Evolutionary conservation across 2,113 vertebrate genomes (phyloP).

Genomic region (Antechinus flavipes): DNA sequence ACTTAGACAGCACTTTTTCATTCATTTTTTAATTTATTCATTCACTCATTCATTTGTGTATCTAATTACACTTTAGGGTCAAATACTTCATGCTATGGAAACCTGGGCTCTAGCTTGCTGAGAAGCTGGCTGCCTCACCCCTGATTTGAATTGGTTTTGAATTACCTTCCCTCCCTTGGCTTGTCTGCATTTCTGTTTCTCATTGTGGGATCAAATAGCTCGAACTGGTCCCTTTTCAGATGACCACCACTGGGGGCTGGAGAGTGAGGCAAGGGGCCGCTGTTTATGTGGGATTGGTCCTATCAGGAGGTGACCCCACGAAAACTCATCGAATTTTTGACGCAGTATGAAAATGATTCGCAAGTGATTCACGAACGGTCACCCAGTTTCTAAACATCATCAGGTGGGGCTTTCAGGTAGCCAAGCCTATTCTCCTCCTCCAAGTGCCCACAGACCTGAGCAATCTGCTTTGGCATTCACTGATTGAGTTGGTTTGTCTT

Average conservation of each 20-base stretch:
- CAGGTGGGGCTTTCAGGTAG: not conserved
- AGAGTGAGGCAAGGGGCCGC: fast-evolving
- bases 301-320: not conserved
- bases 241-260: not conserved
- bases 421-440: not conserved
- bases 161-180: not conserved
- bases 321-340: not conserved
- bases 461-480: fast-evolving
- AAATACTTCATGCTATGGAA: not conserved
- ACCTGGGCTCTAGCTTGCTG: slow-evolving; percentile 20
- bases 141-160: slow-evolving; percentile 29
- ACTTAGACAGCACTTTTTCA: not conserved
- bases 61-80: slow-evolving; percentile 10
- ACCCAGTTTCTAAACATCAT: not conserved
- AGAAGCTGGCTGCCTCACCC: not conserved
- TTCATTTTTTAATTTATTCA: slow-evolving; percentile 17
- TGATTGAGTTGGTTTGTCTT: slow-evolving; percentile 15
- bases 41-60: slow-evolving; percentile 1
- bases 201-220: not conserved
- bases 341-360: fast-evolving
- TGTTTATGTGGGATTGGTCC: not conserved
- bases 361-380: not conserved
- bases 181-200: not conserved
- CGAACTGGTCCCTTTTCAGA: not conserved
- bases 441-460: not conserved